These are phyloP conservation scores for Cynoglossus semilaevis DNA, from an alignment of 2,113 vertebrate genomes.

Conservation along the genomic window DNA sequence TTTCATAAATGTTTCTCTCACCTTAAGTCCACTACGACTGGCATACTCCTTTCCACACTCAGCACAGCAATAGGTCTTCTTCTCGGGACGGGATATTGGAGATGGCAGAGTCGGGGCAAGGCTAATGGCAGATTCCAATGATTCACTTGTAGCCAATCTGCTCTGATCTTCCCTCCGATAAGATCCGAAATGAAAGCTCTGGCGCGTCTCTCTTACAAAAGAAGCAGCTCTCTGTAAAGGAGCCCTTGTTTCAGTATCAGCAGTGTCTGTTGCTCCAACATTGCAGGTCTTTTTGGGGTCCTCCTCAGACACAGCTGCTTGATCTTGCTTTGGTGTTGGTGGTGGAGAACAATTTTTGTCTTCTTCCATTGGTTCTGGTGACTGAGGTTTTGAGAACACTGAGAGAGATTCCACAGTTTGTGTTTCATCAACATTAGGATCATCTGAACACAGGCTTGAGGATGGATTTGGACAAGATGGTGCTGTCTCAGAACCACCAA, in stretches of 20 bases:
- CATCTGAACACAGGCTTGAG: constrained; percentile 48
- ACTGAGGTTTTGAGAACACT: constrained; percentile 31
- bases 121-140: constrained; percentile 59
- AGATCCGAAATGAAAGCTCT: constrained; percentile 61
- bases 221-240: constrained; percentile 67
- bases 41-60: constrained; percentile 81
- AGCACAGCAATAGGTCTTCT: constrained; percentile 77
- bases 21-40: constrained; percentile 79
- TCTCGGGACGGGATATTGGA: constrained; percentile 73
- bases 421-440: constrained; percentile 18
- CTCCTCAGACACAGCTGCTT: constrained; percentile 49
- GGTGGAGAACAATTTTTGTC: constrained; percentile 37
- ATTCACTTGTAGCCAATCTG: constrained; percentile 49
- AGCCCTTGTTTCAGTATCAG: constrained; percentile 57
- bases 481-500: constrained; percentile 48
- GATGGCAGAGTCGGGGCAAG: constrained; percentile 72
- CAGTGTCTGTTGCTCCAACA: constrained; percentile 42
- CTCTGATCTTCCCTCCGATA: constrained; percentile 56
- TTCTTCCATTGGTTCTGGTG: constrained; percentile 59
- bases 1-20: constrained; percentile 27
- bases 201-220: constrained; percentile 69
- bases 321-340: constrained; percentile 67
- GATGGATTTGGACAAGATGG: constrained; percentile 58
- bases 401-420: constrained; percentile 38
- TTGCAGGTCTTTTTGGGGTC: constrained; percentile 27